Evolutionary conservation across 2,888 invertebrate genomes (phyloP), one percentile per base, ranked within the genome.

Genomic region (Dicranocentrus wangi): DNA sequence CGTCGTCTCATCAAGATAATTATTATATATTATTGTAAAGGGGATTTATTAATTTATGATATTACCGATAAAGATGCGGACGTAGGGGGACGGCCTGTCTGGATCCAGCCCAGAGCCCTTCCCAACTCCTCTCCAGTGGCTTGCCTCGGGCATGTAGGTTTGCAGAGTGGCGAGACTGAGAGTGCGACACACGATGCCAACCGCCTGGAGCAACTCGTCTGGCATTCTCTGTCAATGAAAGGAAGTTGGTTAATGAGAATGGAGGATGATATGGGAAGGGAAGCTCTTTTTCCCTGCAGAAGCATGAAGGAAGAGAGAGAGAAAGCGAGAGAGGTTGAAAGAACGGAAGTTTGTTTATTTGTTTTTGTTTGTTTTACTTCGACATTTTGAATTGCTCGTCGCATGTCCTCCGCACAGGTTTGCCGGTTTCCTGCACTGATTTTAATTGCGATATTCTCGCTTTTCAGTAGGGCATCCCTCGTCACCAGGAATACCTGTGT

Each of bases 91-190:
- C 10, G 86, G 86, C 65, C 78, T 92, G 1, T 91, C 89, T 8
- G 88, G 88, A 72, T 89, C 88, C 2, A 91, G 90, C 21, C 88
- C 87, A 81, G 90, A 88, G 2, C 89, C 88, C n/a, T 82, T 84
- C 5, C 88, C 88, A 27, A 85, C 87, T 84, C 89, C 89, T 85
- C 89, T 90, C 94, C 95, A 95, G 86, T 93, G 92, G 51, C 90
- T 90, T 72, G 91, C 90, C 65, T 90, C 89, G 5, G 96, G 96
- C 89, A 95, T 95, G 87, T 94, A 93, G 91, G 95, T 93, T 66
- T 94, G 93, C 77, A 95, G 90, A 88, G 94, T 94, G 39, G 95
- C 95, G 82, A 95, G 89, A 88, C 94, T 93, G 1, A 93, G 91
- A 0, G 94, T 93, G 21, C 93, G 92, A 87, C 95, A 94, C 17